Evolutionary conservation across 2,113 vertebrate genomes (phyloP).

Genomic region (Rostratula benghalensis): DNA sequence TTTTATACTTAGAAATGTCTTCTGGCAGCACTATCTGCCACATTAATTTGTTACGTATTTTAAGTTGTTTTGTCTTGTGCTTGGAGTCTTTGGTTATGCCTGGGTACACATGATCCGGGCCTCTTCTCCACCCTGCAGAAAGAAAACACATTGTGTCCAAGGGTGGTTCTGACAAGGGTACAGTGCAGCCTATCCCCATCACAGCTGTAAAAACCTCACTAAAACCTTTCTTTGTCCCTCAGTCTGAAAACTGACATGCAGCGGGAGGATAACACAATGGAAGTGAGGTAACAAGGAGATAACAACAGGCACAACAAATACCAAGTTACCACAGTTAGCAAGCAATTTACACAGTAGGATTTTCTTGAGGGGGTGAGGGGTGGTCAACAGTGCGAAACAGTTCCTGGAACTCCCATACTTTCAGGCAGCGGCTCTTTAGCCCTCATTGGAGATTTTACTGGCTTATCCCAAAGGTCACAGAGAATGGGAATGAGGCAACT

Average conservation of each 20-base stretch:
- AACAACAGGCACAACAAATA: not conserved
- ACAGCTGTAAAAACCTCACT: not conserved
- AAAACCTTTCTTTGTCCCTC: not conserved
- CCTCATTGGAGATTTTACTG: not conserved
- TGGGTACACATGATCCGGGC: not conserved
- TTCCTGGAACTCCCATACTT: not conserved
- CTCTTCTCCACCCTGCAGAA: not conserved
- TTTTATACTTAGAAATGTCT: not conserved
- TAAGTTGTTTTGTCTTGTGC: not conserved
- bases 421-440: not conserved
- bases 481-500: not conserved
- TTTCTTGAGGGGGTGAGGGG: not conserved
- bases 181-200: not conserved
- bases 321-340: accelerated
- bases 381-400: not conserved
- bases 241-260: not conserved
- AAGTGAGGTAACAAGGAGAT: not conserved
- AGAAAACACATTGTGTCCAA: accelerated
- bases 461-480: not conserved
- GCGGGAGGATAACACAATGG: accelerated
- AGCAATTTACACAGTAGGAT: not conserved
- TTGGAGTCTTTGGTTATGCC: not conserved
- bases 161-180: not conserved
- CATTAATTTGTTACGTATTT: not conserved
- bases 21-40: not conserved